These are phyloP conservation scores for Pseudomyrmex gracilis DNA, from an alignment of 1,140 invertebrate genomes.

Conservation along the genomic window DNA sequence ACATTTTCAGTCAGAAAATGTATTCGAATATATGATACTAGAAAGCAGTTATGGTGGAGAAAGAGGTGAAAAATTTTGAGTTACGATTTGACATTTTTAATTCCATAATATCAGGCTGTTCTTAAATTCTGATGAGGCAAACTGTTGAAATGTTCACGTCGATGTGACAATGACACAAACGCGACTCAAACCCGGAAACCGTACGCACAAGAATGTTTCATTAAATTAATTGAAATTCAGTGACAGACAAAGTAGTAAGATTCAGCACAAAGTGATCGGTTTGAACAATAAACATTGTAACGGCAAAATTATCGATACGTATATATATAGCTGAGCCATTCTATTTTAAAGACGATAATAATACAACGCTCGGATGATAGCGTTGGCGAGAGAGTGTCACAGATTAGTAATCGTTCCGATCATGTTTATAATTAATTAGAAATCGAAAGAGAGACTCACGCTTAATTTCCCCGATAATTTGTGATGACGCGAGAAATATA, in stretches of 20 bases:
- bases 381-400: constrained; percentile 29
- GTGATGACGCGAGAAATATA: constrained; percentile 25
- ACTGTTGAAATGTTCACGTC: no score
- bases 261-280: background rate
- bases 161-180: no score
- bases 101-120: no score
- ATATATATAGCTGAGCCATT: no score
- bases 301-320: background rate
- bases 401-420: constrained; percentile 35
- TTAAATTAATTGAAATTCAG: background rate
- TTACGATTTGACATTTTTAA: no score
- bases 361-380: constrained; percentile 13
- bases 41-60: no score
- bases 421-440: constrained; percentile 48
- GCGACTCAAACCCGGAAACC: no score
- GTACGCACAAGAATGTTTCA: no score
- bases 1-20: no score
- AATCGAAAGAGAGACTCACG: background rate
- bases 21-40: no score
- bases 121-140: no score
- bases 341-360: constrained; percentile 2
- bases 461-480: constrained; percentile 60
- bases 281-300: constrained; percentile 24
- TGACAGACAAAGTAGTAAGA: background rate
- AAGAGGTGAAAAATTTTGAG: no score